Base-by-base conservation (phyloP, 2,888 invertebrate genomes). In the Sinopyrophorus schimmeli region DNA sequence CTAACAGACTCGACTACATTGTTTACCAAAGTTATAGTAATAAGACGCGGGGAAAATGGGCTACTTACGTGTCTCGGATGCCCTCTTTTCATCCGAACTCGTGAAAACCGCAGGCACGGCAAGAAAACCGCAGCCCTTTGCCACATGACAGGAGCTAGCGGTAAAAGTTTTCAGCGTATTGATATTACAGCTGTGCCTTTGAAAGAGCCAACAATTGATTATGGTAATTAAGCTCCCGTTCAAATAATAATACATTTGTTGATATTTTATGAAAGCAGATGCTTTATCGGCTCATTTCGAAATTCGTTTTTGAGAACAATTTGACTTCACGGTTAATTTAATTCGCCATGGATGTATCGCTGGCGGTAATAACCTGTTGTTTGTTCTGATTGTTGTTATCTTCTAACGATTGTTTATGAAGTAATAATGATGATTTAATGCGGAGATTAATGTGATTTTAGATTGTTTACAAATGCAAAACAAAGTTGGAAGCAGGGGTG, bases 151-250 rank as follows among this genome's bases (percentile, higher is more conserved):
- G 41, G 42, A n/a, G n/a, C n/a, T 55, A 57, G 55, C 51, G 54
- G 54, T 49, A 40, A 46, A 53, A 23, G 30, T 49, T 27, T 32
- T 27, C 34, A 34, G 17, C 28, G 24, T 34, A 39, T 41, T 27
- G 12, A 24, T 16, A 35, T 11, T 46, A 41, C 48, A 53, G 44
- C 47, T 53, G 53, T 41, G 21, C 27, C 26, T 52, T 37, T 27
- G 31, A 15, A 46, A 23, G 44, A 39, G 35, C 28, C 38, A 39
- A 21, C 20, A 42, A 57, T 57, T 59, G 57, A 60, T 60, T 59
- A 60, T 58, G 55, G 56, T 60, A 59, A 60, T 60, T 60, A 59
- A 40, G 39, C 41, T 53, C 27, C 43, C 27, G 55, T 58, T 56
- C 24, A 28, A 34, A 54, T 60, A 59, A 60, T 60, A 47, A 58